phyloP scores from a whole-genome alignment of 2,888 invertebrate genomes.

The Panzeria rudis region DNA sequence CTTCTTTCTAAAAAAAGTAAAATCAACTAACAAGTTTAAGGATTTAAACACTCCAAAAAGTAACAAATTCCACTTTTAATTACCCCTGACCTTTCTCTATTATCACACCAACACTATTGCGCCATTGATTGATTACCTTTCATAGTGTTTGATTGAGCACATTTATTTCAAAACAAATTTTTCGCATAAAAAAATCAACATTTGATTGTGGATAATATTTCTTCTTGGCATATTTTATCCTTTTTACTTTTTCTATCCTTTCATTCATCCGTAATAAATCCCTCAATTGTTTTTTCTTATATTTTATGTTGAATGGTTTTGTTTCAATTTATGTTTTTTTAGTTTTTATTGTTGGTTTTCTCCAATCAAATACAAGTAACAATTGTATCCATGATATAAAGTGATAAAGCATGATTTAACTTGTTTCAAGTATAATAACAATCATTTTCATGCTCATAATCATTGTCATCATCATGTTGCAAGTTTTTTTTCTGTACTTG shows the following conservation, averaged over 20 bases:
- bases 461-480: slow-evolving; percentile 1
- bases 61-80: not conserved
- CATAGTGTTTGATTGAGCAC: slow-evolving; percentile 40
- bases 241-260: not conserved
- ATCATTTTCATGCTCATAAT: slow-evolving; percentile 31
- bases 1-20: no score
- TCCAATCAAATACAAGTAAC: slow-evolving; percentile 20
- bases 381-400: slow-evolving; percentile 54
- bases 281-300: slow-evolving; percentile 28
- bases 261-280: slow-evolving; percentile 26
- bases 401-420: slow-evolving; percentile 71
- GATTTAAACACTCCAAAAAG: not conserved
- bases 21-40: no score
- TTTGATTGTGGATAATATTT: slow-evolving; percentile 33
- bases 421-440: slow-evolving; percentile 60
- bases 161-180: slow-evolving; percentile 3
- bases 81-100: not conserved
- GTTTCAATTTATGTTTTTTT: slow-evolving; percentile 42
- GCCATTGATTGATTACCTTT: not conserved
- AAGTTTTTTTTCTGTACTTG: not conserved
- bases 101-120: not conserved
- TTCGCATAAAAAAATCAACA: not conserved
- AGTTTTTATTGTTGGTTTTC: slow-evolving; percentile 33
- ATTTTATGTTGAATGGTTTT: slow-evolving; percentile 25
- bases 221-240: slow-evolving; percentile 28